Conservation (phyloP, 2,797 vertebrate genomes). For the Esox lucius region DNA sequence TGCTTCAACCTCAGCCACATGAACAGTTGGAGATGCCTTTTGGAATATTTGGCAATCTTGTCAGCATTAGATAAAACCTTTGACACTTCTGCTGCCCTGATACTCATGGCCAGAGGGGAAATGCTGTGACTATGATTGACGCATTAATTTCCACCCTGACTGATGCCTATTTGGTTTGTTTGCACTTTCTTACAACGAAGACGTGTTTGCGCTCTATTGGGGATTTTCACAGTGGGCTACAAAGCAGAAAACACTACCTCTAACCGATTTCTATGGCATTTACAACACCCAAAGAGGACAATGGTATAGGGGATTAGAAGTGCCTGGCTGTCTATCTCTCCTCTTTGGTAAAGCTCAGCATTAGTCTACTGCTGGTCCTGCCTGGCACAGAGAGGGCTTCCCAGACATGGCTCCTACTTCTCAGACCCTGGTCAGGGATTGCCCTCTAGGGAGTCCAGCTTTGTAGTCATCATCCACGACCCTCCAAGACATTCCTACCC, state of each 20-base stretch:
- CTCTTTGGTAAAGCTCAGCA: slow-evolving; percentile 1
- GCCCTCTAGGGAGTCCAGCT: slow-evolving; percentile 43
- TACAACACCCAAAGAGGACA: background rate
- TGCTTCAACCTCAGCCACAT: slow-evolving; percentile 9
- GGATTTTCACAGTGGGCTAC: background rate
- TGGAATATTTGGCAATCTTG: slow-evolving; percentile 16
- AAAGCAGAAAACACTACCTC: background rate
- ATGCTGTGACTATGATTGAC: slow-evolving; percentile 15
- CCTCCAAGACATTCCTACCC: slow-evolving; percentile 81
- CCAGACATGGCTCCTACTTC: slow-evolving; percentile 29
- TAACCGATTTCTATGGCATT: background rate
- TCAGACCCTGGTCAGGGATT: slow-evolving; percentile 28
- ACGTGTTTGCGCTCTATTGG: background rate
- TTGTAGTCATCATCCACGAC: slow-evolving; percentile 69
- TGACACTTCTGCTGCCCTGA: background rate
- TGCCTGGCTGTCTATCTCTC: background rate
- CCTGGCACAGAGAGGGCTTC: slow-evolving; percentile 35
- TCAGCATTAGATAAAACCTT: background rate
- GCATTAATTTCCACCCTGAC: background rate
- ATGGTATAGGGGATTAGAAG: slow-evolving; percentile 7
- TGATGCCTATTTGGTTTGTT: background rate
- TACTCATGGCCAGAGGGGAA: slow-evolving; percentile 5
- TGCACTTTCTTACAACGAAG: background rate
- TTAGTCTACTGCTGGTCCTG: slow-evolving; percentile 21
- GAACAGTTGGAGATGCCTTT: background rate